Percentiles rank a stretch among this genome's conserved stretches.
Conservation (phyloP, 2,888 invertebrate species). For the Acleris holmiana region DNA sequence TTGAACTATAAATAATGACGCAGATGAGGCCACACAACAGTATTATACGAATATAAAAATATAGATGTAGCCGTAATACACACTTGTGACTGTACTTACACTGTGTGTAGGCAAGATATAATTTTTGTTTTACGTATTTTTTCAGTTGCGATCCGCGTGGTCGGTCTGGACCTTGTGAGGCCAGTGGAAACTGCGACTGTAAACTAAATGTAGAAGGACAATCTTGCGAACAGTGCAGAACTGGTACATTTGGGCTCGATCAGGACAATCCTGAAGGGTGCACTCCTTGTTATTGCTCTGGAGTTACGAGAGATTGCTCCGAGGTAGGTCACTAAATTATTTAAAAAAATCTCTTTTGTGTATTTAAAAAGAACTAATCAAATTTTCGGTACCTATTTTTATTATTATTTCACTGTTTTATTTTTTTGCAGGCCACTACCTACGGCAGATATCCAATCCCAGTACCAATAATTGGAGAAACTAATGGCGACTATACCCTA, state of each 20-base stretch:
- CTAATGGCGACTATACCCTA: slow-evolving; percentile 71
- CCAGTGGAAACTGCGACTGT: slow-evolving; percentile 85
- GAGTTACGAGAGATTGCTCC: slow-evolving; percentile 89
- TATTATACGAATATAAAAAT: too few relatives aligned
- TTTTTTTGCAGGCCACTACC: slow-evolving; percentile 59
- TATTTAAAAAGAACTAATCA: not conserved
- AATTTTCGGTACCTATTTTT: not conserved
- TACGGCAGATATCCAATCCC: slow-evolving; percentile 64
- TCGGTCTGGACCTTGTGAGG: slow-evolving; percentile 62
- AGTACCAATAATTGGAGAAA: slow-evolving; percentile 69
- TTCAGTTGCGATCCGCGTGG: slow-evolving; percentile 72
- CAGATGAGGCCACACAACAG: too few relatives aligned
- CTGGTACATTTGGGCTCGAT: slow-evolving; percentile 91
- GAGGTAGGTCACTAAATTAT: slow-evolving; percentile 68
- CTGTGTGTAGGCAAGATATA: too few relatives aligned
- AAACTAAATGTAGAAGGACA: slow-evolving; percentile 90
- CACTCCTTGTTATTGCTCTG: slow-evolving; percentile 94
- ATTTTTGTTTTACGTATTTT: too few relatives aligned
- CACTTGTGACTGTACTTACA: too few relatives aligned
- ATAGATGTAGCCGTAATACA: too few relatives aligned
- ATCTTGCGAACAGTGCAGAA: slow-evolving; percentile 90
- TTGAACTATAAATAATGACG: too few relatives aligned
- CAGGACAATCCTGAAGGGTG: slow-evolving; percentile 90
- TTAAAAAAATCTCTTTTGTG: slow-evolving; percentile 18
- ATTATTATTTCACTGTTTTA: not conserved